A percentile compares a stretch with the other conserved stretches of the same genome.
Evolutionary conservation across 2,888 invertebrate genomes (phyloP).

Genomic region (Aproaerema taeniolella): DNA sequence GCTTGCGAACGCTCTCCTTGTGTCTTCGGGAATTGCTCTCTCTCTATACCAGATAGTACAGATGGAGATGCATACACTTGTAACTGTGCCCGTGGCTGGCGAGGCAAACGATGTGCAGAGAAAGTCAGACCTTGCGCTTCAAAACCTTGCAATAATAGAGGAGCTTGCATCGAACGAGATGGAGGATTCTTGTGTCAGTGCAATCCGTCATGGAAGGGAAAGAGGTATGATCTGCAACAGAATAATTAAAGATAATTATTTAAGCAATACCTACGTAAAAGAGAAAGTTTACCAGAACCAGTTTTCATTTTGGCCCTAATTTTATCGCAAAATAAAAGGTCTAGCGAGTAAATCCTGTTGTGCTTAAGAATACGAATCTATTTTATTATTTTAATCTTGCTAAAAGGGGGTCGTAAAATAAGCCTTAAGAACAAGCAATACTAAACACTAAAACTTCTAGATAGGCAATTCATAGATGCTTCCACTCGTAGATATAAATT

Average conservation of each 20-base stretch:
- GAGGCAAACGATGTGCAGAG: slow-evolving; percentile 82
- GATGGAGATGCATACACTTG: slow-evolving; percentile 73
- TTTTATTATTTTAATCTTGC: too few relatives aligned
- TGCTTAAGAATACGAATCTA: too few relatives aligned
- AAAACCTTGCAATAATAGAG: slow-evolving; percentile 85
- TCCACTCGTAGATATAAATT: too few relatives aligned
- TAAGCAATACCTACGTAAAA: too few relatives aligned
- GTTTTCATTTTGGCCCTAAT: too few relatives aligned
- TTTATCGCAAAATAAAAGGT: too few relatives aligned
- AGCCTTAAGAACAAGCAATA: too few relatives aligned
- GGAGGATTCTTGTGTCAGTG: slow-evolving; percentile 83
- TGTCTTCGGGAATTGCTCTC: slow-evolving; percentile 80
- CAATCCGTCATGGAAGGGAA: slow-evolving; percentile 85
- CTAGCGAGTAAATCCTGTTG: too few relatives aligned
- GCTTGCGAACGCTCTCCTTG: slow-evolving; percentile 86
- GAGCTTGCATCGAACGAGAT: slow-evolving; percentile 83
- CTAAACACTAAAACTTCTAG: too few relatives aligned
- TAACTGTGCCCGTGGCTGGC: slow-evolving; percentile 82
- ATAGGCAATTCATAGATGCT: too few relatives aligned
- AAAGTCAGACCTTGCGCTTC: slow-evolving; percentile 83
- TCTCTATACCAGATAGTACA: slow-evolving; percentile 40
- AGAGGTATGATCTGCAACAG: slow-evolving; percentile 39
- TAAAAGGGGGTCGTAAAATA: too few relatives aligned
- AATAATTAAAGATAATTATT: too few relatives aligned
- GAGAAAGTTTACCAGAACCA: not conserved